Evolutionary conservation across 2,113 vertebrate species (phyloP), one percentile per base, ranked within the genome.

Genomic region (Eolophus roseicapilla): DNA sequence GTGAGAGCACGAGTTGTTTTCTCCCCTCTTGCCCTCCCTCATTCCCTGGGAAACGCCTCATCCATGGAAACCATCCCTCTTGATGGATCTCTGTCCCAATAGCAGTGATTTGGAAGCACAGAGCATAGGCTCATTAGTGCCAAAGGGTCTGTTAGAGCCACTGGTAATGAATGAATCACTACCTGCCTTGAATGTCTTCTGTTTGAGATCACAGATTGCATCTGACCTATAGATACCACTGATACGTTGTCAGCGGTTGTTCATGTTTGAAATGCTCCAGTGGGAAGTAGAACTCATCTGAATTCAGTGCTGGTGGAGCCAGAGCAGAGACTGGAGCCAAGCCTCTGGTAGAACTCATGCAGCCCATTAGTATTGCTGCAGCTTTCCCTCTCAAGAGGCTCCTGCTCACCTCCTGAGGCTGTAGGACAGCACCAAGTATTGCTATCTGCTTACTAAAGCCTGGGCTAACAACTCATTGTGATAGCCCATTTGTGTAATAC

Each of bases 1-100:
- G 95, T 98, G 97, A 98, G 97, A 97, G 84, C 93, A 96, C 86
- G 95, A 95, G 53, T 93, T 87, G 96, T 88, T 96, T 96, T 96
- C 84, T 96, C 86, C 91, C 96, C 92, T 35, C 20, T 94, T 96
- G 93, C 82, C 82, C 81, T 94, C 96, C 95, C 94, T 95, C 94
- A 94, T 93, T 95, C 89, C 91, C 86, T 85, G 96, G 94, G 86
- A 96, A 76, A 88, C 92, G 82, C 93, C 82, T 96, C 82, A 28
- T 19, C 50, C 86, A 20, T 10, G 93, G 91, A 92, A 96, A 70
- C 39, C 85, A 21, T 44, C 85, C 84, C 82, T 90, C 27, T 70
- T 49, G 5, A 13, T 47, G 86, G 78, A 90, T 91, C 81, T 91
- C 65, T 75, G 83, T 94, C 77, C 77, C 57, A 95, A 73, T 67